A percentile compares a stretch with the other conserved stretches of the same genome.
Evolutionary conservation across 2,113 vertebrate species (phyloP).

Genomic region (Struthio camelus): DNA sequence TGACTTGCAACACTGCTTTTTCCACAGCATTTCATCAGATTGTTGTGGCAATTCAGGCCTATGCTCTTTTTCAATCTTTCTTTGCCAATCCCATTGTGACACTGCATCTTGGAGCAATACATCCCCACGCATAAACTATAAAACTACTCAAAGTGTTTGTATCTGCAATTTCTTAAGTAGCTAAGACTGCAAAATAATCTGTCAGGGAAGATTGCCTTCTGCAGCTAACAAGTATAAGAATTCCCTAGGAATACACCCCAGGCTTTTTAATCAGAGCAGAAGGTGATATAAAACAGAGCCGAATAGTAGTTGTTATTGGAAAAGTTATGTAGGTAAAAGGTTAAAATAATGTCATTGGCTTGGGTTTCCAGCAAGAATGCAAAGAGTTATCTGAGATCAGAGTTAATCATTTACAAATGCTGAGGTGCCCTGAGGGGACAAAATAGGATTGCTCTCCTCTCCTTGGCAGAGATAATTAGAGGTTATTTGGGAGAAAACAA

Average conservation of each 20-base stretch:
- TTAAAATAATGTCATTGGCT: constrained; percentile 50
- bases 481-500: not conserved
- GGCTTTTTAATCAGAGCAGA: fast-evolving
- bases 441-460: constrained; percentile 17
- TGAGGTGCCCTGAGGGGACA: constrained; percentile 45
- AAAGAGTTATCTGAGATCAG: constrained; percentile 53
- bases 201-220: not conserved
- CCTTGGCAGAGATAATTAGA: constrained; percentile 24
- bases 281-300: not conserved
- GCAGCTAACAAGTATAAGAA: not conserved
- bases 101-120: not conserved
- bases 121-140: not conserved
- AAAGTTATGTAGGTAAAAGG: constrained; percentile 69
- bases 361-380: constrained; percentile 41
- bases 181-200: not conserved
- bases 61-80: not conserved
- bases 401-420: constrained; percentile 67
- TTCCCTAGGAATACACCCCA: not conserved
- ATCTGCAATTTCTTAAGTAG: not conserved
- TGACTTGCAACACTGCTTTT: constrained; percentile 44
- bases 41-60: not conserved
- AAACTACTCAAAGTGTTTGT: not conserved
- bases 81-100: constrained; percentile 11
- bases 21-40: constrained; percentile 18
- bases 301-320: not conserved